phyloP scores from a whole-genome alignment of 1,140 invertebrate genomes.

The Schlechtendalia chinensis region DNA sequence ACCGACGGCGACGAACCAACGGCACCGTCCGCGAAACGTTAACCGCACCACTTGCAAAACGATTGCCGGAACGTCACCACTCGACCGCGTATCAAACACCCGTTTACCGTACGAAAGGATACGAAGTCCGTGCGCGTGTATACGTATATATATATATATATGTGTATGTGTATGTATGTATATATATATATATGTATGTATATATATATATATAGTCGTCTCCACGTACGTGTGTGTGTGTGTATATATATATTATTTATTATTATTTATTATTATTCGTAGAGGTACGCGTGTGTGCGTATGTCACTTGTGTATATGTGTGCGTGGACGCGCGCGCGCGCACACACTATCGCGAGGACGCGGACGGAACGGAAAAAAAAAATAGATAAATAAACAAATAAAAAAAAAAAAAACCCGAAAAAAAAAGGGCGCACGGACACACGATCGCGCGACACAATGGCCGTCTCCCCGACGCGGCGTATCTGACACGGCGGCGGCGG shows the following conservation, averaged over 20 bases:
- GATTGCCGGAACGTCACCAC: no score
- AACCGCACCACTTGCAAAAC: no score
- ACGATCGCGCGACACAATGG: conserved; percentile 15
- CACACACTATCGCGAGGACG: background rate
- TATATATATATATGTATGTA: background rate
- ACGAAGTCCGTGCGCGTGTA: no score
- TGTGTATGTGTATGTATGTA: background rate
- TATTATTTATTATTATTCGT: no score
- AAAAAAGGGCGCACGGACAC: conserved; percentile 22
- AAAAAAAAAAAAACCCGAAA: background rate
- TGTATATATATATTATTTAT: background rate
- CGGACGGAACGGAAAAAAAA: background rate
- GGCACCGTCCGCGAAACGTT: no score
- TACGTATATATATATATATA: background rate
- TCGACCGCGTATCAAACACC: no score
- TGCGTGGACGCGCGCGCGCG: conserved; percentile 7
- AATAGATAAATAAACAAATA: background rate
- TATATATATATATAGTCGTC: background rate
- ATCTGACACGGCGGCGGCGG: background rate
- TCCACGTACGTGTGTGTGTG: background rate
- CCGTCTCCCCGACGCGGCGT: background rate
- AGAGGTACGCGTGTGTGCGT: no score
- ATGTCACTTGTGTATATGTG: background rate
- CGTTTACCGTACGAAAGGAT: no score
- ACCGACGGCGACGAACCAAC: no score